phyloP scores from a whole-genome alignment of 2,797 vertebrate genomes.

The Falco naumanni region DNA sequence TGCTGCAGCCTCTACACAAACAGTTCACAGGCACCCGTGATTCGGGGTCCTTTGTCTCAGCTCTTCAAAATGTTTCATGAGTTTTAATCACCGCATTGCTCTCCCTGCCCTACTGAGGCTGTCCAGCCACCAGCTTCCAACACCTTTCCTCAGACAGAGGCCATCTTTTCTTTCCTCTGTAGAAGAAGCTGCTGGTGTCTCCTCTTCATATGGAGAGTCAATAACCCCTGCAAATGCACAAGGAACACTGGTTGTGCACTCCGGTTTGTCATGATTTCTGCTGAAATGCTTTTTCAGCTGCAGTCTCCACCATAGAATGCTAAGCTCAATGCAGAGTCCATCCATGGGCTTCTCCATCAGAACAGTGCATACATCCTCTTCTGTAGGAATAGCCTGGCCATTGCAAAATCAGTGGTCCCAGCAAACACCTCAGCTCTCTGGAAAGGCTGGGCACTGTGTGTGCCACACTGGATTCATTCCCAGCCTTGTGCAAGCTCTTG shows the following conservation, averaged over 20 bases:
- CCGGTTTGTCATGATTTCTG: background rate
- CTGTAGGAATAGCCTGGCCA: background rate
- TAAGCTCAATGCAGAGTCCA: background rate
- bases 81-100: background rate
- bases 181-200: background rate
- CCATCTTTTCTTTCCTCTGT: background rate
- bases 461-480: background rate
- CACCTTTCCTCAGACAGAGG: background rate
- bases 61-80: background rate
- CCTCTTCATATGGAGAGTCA: background rate
- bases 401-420: background rate
- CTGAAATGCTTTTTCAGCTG: background rate
- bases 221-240: background rate
- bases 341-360: background rate
- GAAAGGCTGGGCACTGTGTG: background rate
- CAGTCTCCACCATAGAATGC: background rate
- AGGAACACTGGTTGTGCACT: background rate
- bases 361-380: background rate
- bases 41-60: background rate
- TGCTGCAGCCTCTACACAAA: background rate
- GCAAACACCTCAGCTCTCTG: background rate
- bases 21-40: background rate
- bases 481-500: background rate
- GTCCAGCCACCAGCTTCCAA: background rate
- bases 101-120: background rate